Conservation (phyloP, 2,797 vertebrate genomes). For the Neoniphon sammara region DNA sequence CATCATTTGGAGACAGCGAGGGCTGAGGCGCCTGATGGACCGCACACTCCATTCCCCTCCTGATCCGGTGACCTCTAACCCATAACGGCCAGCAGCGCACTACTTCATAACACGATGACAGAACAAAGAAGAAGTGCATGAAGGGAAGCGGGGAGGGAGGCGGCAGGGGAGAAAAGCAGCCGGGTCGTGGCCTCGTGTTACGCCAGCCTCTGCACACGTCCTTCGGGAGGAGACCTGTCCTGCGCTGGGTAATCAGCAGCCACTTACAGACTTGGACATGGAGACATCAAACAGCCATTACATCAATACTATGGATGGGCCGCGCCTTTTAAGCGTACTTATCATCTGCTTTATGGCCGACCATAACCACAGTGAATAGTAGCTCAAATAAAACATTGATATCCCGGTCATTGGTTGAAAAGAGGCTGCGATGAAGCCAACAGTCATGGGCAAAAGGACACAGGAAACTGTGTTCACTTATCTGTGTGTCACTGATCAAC, state of each 20-base stretch:
- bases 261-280: constrained; percentile 71
- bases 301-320: constrained; percentile 73
- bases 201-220: constrained; percentile 57
- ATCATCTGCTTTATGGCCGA: constrained; percentile 70
- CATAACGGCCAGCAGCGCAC: constrained; percentile 53
- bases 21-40: constrained; percentile 74
- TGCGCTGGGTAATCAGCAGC: constrained; percentile 66
- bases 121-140: constrained; percentile 66
- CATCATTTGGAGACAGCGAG: constrained; percentile 76
- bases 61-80: constrained; percentile 61
- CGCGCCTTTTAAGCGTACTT: constrained; percentile 68
- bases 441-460: not conserved
- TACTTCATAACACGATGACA: constrained; percentile 69
- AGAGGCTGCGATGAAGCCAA: not conserved
- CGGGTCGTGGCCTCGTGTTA: constrained; percentile 70
- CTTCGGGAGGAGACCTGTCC: constrained; percentile 67
- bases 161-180: constrained; percentile 36
- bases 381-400: constrained; percentile 45
- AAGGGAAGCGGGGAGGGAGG: constrained; percentile 20
- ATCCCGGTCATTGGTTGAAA: constrained; percentile 23
- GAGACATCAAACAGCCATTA: constrained; percentile 78
- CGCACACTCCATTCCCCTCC: constrained; percentile 76
- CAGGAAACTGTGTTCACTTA: not conserved
- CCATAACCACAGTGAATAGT: constrained; percentile 69
- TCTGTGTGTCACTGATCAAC: not conserved